Evolutionary conservation across 2,888 invertebrate genomes (phyloP).

Genomic region (Ephialtes manifestator): DNA sequence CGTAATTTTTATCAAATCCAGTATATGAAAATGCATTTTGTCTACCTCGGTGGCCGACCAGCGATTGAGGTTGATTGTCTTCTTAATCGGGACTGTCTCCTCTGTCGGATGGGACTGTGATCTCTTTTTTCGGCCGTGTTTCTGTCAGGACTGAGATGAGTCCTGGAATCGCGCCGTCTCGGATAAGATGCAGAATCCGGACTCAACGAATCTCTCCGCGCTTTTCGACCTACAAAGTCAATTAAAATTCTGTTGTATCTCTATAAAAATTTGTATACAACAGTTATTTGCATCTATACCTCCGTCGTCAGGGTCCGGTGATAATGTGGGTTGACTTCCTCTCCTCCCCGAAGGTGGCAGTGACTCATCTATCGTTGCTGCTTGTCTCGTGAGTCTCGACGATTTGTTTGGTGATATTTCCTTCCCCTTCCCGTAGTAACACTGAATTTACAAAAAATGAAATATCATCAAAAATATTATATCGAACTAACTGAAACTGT

Average conservation of each 20-base stretch:
- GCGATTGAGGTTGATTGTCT: slow-evolving; percentile 94
- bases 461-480: background rate
- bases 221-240: slow-evolving; percentile 88
- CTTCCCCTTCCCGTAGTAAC: slow-evolving; percentile 83
- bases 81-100: slow-evolving; percentile 89
- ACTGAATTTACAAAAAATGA: slow-evolving; percentile 72
- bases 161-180: slow-evolving; percentile 91
- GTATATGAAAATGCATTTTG: background rate
- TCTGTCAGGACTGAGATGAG: slow-evolving; percentile 93
- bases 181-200: slow-evolving; percentile 94
- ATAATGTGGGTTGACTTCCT: slow-evolving; percentile 93
- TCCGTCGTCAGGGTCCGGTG: slow-evolving; percentile 91
- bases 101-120: slow-evolving; percentile 91
- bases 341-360: slow-evolving; percentile 91
- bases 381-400: slow-evolving; percentile 93
- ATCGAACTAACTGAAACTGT: background rate
- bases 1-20: too few species aligned
- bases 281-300: slow-evolving; percentile 72
- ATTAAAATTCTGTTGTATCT: background rate
- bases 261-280: background rate
- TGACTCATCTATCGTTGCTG: slow-evolving; percentile 95
- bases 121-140: slow-evolving; percentile 89
- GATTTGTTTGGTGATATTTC: slow-evolving; percentile 86
- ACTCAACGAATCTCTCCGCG: slow-evolving; percentile 94
- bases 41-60: slow-evolving; percentile 86